Conservation (phyloP, 2,113 vertebrate species). For the Silurus meridionalis region DNA sequence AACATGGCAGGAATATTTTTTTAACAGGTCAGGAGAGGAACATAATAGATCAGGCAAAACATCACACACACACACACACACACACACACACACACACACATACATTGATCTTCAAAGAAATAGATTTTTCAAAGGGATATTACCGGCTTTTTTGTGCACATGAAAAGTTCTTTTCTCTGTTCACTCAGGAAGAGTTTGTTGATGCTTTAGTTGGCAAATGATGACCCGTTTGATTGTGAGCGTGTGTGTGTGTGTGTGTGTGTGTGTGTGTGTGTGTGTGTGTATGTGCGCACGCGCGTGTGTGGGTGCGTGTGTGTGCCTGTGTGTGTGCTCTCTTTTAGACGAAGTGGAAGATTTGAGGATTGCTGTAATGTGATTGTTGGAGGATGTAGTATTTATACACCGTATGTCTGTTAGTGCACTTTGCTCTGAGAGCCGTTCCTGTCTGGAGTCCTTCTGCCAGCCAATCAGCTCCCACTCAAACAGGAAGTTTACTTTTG, state of each 20-base stretch:
- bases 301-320: background rate
- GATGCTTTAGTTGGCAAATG: constrained; percentile 45
- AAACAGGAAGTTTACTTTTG: constrained; percentile 40
- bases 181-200: constrained; percentile 38
- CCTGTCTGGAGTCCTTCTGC: background rate
- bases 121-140: constrained; percentile 30
- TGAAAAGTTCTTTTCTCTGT: constrained; percentile 42
- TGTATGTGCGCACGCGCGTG: background rate
- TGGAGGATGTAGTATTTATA: background rate
- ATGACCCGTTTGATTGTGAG: background rate
- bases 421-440: constrained; percentile 22
- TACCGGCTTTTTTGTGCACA: constrained; percentile 17
- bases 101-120: constrained; percentile 42
- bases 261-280: background rate
- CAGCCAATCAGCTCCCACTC: constrained; percentile 13
- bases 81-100: constrained; percentile 11
- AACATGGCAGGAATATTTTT: constrained; percentile 47
- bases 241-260: background rate
- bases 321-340: constrained; percentile 33
- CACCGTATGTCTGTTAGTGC: background rate
- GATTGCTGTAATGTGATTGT: background rate
- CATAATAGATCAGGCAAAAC: constrained; percentile 28
- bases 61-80: background rate
- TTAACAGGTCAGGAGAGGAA: constrained; percentile 42
- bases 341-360: constrained; percentile 13